Conservation (phyloP, 2,888 invertebrate species). For the Campopleginae sp. region DNA sequence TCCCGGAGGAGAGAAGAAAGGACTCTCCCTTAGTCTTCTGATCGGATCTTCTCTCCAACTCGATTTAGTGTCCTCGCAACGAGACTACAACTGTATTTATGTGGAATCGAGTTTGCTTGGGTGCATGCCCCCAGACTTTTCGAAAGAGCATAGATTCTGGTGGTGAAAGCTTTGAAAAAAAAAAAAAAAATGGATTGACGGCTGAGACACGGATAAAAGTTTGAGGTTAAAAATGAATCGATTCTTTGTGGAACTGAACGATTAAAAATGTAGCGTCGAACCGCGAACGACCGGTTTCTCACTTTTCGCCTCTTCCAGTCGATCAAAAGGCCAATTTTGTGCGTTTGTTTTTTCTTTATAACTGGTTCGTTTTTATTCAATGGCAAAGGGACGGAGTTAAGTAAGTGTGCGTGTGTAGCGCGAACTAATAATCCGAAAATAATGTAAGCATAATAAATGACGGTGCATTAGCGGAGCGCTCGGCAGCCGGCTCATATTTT, state of each 20-base stretch:
- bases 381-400: conserved; percentile 64
- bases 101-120: conserved; percentile 7
- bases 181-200: conserved; percentile 1
- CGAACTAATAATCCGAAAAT: conserved; percentile 83
- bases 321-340: neutral
- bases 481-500: conserved; percentile 83
- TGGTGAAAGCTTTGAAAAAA: neutral
- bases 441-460: conserved; percentile 83
- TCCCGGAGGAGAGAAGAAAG: conserved; percentile 68
- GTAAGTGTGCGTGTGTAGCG: conserved; percentile 52
- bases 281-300: neutral
- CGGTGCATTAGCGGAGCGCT: conserved; percentile 81
- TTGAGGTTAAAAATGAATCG: conserved; percentile 34
- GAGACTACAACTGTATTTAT: conserved; percentile 8
- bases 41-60: conserved; percentile 64
- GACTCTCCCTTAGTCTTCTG: conserved; percentile 35
- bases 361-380: conserved; percentile 41
- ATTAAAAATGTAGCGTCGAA: conserved; percentile 78
- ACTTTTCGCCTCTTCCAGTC: neutral
- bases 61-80: conserved; percentile 47
- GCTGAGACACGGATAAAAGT: neutral
- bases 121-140: conserved; percentile 16
- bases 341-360: conserved; percentile 22
- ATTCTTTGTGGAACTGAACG: conserved; percentile 51
- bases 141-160: conserved; percentile 35